Evolutionary conservation across 2,113 vertebrate species (phyloP), one percentile per base, ranked within the genome.

Genomic region (Catharus bicknelli): DNA sequence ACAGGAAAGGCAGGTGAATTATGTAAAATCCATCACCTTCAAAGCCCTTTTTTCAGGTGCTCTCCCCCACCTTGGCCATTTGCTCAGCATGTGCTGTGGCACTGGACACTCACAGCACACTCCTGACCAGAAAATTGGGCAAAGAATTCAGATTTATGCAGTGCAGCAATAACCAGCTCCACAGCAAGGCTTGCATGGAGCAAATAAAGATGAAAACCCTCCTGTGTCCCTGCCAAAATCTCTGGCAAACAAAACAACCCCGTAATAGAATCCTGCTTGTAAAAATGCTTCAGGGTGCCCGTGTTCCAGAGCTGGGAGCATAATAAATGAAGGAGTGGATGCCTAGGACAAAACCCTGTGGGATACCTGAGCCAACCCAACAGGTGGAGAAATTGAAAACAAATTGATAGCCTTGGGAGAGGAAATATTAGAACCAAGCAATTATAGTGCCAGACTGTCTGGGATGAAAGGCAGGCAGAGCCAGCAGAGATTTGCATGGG

Each of bases 401-500:
- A 94, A 96, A 96, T 93, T 90, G 94, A 92, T 91, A 94, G 94
- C 95, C 93, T 84, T 95, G 94, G 93, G 95, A 96, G 76, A 95
- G 90, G 82, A 92, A 96, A 88, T 86, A 95, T 95, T 95, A 93
- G 91, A 94, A 95, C 2, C 20, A 13, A 90, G 90, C 94, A 96
- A 96, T 96, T 94, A 79, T 16, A 86, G 58, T 68, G 80, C 86
- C 93, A 95, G 92, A 22, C 76, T 61, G 85, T 73, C 88, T 88
- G 92, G 91, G 69, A 62, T 75, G 90, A 76, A 78, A 95, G 66
- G 79, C 90, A 61, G 43, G 68, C 36, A 75, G 77, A 86, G 94
- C n/a, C 95, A 96, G 59, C 68, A 18, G 6, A 25, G 75, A 91
- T 96, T 84, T 93, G 93, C 95, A 94, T 86, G 13, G 61, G 62